A percentile compares a stretch with the other conserved stretches of the same genome.
Evolutionary conservation across 2,113 vertebrate species (phyloP).

Genomic region (Gyps fulvus): DNA sequence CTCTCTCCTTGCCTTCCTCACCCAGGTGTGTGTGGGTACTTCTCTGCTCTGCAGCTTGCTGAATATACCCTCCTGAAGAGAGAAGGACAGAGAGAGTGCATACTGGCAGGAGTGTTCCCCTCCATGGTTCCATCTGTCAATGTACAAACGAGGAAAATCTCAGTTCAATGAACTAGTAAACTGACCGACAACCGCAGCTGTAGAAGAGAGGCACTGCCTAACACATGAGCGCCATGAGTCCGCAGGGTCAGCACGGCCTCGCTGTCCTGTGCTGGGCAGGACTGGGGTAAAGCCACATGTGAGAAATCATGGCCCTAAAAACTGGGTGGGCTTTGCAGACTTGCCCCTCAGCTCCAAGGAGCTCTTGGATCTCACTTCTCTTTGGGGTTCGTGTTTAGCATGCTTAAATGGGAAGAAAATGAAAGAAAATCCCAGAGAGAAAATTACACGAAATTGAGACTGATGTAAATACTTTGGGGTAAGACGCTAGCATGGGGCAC

Average conservation of each 20-base stretch:
- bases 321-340: not conserved
- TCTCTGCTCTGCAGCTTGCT: not conserved
- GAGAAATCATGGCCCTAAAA: not conserved
- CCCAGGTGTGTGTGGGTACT: not conserved
- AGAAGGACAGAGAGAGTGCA: too few species aligned
- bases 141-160: not conserved
- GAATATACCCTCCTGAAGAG: not conserved
- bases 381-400: not conserved
- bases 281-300: not conserved
- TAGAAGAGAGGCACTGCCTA: not conserved
- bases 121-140: not conserved
- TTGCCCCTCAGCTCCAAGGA: not conserved
- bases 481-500: not conserved
- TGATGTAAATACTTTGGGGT: not conserved
- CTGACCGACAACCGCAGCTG: rapidly evolving
- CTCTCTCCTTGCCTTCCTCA: not conserved
- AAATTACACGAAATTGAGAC: not conserved
- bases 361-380: not conserved
- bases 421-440: not conserved
- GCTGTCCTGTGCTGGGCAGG: not conserved
- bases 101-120: rapidly evolving
- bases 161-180: not conserved
- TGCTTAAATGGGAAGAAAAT: not conserved
- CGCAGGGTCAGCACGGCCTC: not conserved
- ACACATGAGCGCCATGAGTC: rapidly evolving